Conservation (phyloP, 2,797 vertebrate genomes). For the Hemitrygon akajei region DNA sequence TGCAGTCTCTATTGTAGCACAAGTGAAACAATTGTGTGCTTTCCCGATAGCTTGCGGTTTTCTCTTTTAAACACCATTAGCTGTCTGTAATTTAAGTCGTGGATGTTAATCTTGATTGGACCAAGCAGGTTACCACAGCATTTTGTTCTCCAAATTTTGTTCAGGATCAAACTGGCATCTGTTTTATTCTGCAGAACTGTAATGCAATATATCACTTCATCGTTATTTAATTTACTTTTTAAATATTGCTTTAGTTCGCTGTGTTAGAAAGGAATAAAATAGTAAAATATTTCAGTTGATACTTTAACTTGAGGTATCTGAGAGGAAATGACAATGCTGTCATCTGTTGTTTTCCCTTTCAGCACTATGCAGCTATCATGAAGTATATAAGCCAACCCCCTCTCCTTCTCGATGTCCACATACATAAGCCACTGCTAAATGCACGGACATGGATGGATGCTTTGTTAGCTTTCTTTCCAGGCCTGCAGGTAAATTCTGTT, state of each 20-base stretch:
- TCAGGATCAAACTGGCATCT: neutral
- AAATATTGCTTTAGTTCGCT: neutral
- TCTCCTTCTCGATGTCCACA: slow-evolving; percentile 89
- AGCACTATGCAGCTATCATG: slow-evolving; percentile 99
- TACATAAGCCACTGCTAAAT: slow-evolving; percentile 93
- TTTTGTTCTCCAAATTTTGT: neutral
- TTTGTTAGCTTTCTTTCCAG: slow-evolving; percentile 92
- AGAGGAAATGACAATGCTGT: too few species aligned
- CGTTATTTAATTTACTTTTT: neutral
- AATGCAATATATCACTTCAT: neutral
- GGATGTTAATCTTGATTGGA: too few species aligned
- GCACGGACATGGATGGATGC: slow-evolving; percentile 98
- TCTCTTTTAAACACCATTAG: too few species aligned
- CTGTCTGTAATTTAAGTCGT: too few species aligned
- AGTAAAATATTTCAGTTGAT: neutral
- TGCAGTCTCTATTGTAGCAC: too few species aligned
- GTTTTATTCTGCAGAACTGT: neutral
- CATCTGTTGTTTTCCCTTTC: neutral
- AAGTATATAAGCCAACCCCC: slow-evolving; percentile 97
- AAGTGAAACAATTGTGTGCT: too few species aligned
- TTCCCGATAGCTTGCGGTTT: too few species aligned
- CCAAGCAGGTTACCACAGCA: too few species aligned
- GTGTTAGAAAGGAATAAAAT: neutral
- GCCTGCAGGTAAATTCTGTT: slow-evolving; percentile 74
- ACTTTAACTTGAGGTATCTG: neutral